Conservation (phyloP, 2,113 vertebrate genomes). For the Paralichthys olivaceus region DNA sequence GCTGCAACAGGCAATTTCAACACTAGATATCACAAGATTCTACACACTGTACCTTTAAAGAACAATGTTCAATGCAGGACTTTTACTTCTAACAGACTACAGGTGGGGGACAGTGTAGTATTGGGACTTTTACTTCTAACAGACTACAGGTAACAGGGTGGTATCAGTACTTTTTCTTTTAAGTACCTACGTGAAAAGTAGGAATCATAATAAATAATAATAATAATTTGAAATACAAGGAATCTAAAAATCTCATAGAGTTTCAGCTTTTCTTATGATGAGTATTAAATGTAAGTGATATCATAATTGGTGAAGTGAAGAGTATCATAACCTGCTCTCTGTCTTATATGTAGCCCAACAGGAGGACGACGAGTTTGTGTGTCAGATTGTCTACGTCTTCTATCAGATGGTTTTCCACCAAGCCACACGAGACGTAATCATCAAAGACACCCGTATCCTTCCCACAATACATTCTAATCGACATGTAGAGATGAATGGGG, state of each 20-base stretch:
- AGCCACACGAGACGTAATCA: slow-evolving; percentile 97
- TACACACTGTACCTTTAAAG: too few species aligned
- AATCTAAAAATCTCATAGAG: background rate
- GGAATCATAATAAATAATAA: background rate
- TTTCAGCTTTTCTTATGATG: background rate
- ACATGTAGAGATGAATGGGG: background rate
- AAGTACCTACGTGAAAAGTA: too few species aligned
- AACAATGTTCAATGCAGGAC: too few species aligned
- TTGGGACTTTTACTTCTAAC: too few species aligned
- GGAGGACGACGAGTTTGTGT: slow-evolving; percentile 98
- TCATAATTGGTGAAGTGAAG: background rate
- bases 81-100: too few species aligned
- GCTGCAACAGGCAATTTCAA: too few species aligned
- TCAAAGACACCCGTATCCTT: slow-evolving; percentile 98
- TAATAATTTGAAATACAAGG: background rate
- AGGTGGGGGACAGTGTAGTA: too few species aligned
- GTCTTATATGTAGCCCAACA: slow-evolving; percentile 86
- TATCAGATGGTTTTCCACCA: slow-evolving; percentile 99
- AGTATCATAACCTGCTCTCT: slow-evolving; percentile 1
- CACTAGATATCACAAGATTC: too few species aligned
- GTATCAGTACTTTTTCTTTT: too few species aligned
- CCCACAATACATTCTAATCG: background rate
- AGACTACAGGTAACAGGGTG: too few species aligned
- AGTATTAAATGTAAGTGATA: background rate
- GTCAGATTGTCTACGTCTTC: slow-evolving; percentile 99